These are phyloP conservation scores for Tinea semifulvella DNA, from an alignment of 2,888 invertebrate species.

Conservation along the genomic window DNA sequence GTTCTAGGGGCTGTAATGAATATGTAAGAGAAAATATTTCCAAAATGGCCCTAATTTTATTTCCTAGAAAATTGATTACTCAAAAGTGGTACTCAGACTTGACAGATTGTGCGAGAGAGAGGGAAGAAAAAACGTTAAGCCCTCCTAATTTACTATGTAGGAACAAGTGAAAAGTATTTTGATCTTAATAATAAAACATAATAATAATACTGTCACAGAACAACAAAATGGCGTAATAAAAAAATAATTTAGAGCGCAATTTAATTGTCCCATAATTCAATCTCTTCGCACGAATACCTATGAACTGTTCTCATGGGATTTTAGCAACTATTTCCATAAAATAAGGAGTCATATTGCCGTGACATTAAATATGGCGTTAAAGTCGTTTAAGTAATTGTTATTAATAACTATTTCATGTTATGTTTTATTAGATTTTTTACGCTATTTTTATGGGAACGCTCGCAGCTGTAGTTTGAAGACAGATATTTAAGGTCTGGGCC, in stretches of 20 bases:
- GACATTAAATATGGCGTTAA: neutral
- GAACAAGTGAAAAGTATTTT: no score
- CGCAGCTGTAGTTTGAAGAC: neutral
- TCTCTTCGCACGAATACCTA: neutral
- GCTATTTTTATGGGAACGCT: neutral
- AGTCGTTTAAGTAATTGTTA: neutral
- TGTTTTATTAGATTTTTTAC: conserved; percentile 5
- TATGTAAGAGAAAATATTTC: no score
- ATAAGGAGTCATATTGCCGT: neutral
- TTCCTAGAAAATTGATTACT: no score
- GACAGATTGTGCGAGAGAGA: no score
- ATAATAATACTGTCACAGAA: no score
- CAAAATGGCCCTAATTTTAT: no score
- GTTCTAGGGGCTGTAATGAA: no score
- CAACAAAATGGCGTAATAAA: neutral
- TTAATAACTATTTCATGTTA: neutral
- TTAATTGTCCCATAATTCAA: conserved; percentile 2
- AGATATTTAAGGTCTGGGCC: no score
- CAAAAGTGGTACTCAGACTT: no score
- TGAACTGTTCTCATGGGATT: neutral
- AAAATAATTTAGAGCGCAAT: neutral
- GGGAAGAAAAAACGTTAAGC: no score
- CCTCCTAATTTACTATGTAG: no score
- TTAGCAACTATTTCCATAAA: neutral
- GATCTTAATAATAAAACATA: no score